These are phyloP conservation scores for Charadrius vociferus DNA, from an alignment of 2,113 vertebrate genomes.

Conservation along the genomic window DNA sequence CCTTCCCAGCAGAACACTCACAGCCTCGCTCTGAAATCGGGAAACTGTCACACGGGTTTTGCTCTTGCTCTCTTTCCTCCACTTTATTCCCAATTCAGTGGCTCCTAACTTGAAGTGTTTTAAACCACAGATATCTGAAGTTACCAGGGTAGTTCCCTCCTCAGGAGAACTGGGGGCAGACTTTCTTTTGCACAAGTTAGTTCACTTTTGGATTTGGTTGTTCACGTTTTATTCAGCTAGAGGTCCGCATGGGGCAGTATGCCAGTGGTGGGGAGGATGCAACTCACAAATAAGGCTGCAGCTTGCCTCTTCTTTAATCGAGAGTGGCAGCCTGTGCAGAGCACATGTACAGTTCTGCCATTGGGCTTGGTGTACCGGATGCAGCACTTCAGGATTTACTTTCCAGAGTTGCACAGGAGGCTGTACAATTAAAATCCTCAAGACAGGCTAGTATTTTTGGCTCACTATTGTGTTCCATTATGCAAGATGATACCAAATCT, in stretches of 20 bases:
- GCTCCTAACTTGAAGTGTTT: background rate
- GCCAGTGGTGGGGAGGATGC: background rate
- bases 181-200: background rate
- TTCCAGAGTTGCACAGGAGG: background rate
- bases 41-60: background rate
- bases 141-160: background rate
- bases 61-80: background rate
- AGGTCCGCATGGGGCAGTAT: background rate
- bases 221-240: background rate
- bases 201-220: background rate
- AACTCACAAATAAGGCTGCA: background rate
- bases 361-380: background rate
- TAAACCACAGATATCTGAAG: background rate
- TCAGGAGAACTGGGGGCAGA: background rate
- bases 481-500: background rate
- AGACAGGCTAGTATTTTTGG: constrained; percentile 16
- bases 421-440: background rate
- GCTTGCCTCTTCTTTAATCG: background rate
- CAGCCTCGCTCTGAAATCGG: background rate
- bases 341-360: background rate
- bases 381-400: background rate
- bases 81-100: background rate
- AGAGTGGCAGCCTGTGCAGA: background rate
- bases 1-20: background rate
- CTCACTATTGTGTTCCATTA: background rate